Percentiles rank a stretch among this genome's conserved stretches.
phyloP scores from a whole-genome alignment of 2,797 vertebrate genomes.

The Pithecia hirsuta region DNA sequence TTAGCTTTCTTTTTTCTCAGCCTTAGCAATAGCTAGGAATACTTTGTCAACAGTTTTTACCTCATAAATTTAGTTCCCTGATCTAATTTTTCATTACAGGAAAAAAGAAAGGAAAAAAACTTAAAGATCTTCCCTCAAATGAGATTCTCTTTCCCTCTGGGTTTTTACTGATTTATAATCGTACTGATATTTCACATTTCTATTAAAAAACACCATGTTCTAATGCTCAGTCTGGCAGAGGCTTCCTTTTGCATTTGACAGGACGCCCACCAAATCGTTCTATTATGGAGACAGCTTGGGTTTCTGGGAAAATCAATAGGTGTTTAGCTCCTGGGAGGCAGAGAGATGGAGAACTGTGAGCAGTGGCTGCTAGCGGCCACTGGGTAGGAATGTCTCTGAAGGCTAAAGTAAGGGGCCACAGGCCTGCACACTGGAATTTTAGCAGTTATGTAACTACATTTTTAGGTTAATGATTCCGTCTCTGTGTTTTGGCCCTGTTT shows the following conservation, averaged over 20 bases:
- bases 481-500: not conserved
- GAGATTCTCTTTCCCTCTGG: slow-evolving; percentile 53
- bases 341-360: not conserved
- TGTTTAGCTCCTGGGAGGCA: not conserved
- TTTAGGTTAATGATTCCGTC: not conserved
- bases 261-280: slow-evolving; percentile 12
- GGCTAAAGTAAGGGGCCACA: not conserved
- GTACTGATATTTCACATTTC: slow-evolving; percentile 43
- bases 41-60: not conserved
- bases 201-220: slow-evolving; percentile 16
- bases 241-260: slow-evolving; percentile 15
- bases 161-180: slow-evolving; percentile 52
- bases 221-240: not conserved
- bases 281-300: not conserved
- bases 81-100: slow-evolving; percentile 17
- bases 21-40: not conserved
- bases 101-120: not conserved
- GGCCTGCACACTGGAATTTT: not conserved
- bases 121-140: slow-evolving; percentile 12
- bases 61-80: slow-evolving; percentile 21
- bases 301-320: slow-evolving; percentile 45
- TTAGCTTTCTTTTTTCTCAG: slow-evolving; percentile 9
- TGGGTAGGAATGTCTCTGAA: not conserved
- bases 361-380: not conserved
- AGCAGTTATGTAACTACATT: not conserved